These are phyloP conservation scores for Limnephilus auricula DNA, from an alignment of 2,888 invertebrate genomes.

Conservation along the genomic window DNA sequence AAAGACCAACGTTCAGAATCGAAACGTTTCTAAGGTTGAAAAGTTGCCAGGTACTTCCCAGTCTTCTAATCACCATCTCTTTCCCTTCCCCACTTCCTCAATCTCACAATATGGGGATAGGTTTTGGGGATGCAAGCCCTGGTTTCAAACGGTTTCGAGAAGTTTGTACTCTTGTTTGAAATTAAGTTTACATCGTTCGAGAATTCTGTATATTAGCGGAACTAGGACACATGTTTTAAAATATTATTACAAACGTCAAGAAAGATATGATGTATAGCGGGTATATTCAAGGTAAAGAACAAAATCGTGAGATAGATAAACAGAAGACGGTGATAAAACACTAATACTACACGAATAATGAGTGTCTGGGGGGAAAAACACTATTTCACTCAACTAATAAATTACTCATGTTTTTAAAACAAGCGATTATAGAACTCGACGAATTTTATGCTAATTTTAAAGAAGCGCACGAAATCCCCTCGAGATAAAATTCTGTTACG, in stretches of 20 bases:
- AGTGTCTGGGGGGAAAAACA: neutral
- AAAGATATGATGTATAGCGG: neutral
- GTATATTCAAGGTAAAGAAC: slow-evolving; percentile 31
- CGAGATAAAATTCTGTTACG: slow-evolving; percentile 30
- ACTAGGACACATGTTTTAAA: neutral
- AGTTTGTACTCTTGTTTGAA: too few relatives aligned
- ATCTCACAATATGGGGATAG: too few relatives aligned
- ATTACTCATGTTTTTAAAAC: slow-evolving; percentile 6
- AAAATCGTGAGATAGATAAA: slow-evolving; percentile 37
- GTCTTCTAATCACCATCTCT: too few relatives aligned
- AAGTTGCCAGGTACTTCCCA: too few relatives aligned
- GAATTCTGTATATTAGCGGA: neutral
- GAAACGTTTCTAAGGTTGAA: too few relatives aligned
- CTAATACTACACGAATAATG: slow-evolving; percentile 14
- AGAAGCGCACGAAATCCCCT: slow-evolving; percentile 18
- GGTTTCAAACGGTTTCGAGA: too few relatives aligned
- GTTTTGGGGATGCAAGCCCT: too few relatives aligned
- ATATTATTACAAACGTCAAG: neutral
- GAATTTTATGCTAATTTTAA: slow-evolving; percentile 29
- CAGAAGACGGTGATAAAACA: slow-evolving; percentile 33
- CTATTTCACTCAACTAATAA: slow-evolving; percentile 14
- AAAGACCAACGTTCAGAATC: too few relatives aligned
- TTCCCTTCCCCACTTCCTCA: too few relatives aligned
- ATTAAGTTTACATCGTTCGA: neutral
- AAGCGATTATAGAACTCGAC: slow-evolving; percentile 4